Base-by-base conservation (phyloP, 2,113 vertebrate genomes). In the Takifugu bimaculatus region DNA sequence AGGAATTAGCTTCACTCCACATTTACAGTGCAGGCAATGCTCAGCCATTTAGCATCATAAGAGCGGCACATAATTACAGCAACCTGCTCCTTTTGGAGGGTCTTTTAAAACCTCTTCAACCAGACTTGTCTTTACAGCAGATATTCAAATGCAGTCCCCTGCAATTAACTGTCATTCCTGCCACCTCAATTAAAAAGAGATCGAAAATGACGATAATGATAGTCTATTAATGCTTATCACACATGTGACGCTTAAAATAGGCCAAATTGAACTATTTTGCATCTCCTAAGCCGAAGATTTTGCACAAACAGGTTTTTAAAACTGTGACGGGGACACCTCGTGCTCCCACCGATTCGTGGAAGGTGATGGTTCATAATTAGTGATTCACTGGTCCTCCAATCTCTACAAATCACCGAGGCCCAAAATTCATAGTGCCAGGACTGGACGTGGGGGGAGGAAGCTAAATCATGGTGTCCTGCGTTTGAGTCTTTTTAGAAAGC, bases 81-180 rank as follows among this genome's bases (percentile, higher is more conserved):
- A 68, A 80, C 74, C 62, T 20, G 3, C 69, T 81, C 13, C 71
- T 82, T 78, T 82, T 13, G 6, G 45, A 14, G 12, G 13, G 15
- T n/a, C 15, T 48, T 48, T 10, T 48, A 48, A 48, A 48, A 47
- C 14, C 13, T 14, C 13, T 14, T 5, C 45, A 48, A 5, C 4
- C 45, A 48, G 13, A 12, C 48, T n/a, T 3, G 3, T 25, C 5
- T 50, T 50, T 59, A 63, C 57, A 43, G 56, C 76, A 74, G 66
- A 72, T 75, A 65, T 75, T 74, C 60, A 67, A 64, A 78, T 67
- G 70, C 62, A 32, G 60, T 32, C 50, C 71, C 57, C 69, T 74
- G 79, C 85, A 85, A 87, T 83, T 80, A 84, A 48, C 77, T 81
- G 78, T 77, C 78, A 82, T 75, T 83, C 62, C 63, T 55, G 63